Conservation (phyloP, 2,797 vertebrate genomes). For the Corythornis leucogaster region DNA sequence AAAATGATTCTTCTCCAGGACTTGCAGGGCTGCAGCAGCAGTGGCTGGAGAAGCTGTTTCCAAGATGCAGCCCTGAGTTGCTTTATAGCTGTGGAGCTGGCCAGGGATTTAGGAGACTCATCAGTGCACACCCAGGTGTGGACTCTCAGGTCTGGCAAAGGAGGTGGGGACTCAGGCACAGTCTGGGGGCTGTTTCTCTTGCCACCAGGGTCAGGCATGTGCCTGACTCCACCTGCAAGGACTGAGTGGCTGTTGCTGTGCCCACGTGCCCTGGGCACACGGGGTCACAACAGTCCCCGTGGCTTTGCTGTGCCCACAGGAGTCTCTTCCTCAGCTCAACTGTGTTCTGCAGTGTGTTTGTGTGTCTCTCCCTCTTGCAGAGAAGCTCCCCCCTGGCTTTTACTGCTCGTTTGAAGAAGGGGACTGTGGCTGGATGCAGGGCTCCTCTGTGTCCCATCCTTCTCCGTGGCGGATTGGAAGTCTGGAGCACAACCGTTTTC, state of each 20-base stretch:
- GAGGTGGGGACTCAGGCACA: not conserved
- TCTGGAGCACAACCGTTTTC: slow-evolving; percentile 65
- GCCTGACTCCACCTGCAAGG: not conserved
- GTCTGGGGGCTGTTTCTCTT: not conserved
- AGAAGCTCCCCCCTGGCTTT: slow-evolving; percentile 89
- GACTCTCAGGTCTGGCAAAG: not conserved
- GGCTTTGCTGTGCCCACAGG: not conserved
- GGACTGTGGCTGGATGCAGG: slow-evolving; percentile 89
- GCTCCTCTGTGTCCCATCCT: slow-evolving; percentile 31
- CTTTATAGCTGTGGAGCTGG: not conserved
- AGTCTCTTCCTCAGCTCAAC: not conserved
- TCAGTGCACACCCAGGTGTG: not conserved
- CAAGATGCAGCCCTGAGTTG: not conserved
- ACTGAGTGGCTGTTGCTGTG: not conserved
- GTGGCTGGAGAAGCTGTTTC: not conserved
- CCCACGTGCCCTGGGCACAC: not conserved
- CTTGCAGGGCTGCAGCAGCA: not conserved
- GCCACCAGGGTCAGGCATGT: rapidly evolving
- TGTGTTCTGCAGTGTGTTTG: not conserved
- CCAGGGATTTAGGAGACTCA: not conserved
- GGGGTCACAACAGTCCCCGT: rapidly evolving
- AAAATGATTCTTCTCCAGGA: not conserved
- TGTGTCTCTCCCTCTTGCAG: slow-evolving; percentile 75
- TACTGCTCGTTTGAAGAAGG: slow-evolving; percentile 93
- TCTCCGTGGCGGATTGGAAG: slow-evolving; percentile 84